Conservation (phyloP, 1,140 invertebrate species). For the Notospermus geniculatus region DNA sequence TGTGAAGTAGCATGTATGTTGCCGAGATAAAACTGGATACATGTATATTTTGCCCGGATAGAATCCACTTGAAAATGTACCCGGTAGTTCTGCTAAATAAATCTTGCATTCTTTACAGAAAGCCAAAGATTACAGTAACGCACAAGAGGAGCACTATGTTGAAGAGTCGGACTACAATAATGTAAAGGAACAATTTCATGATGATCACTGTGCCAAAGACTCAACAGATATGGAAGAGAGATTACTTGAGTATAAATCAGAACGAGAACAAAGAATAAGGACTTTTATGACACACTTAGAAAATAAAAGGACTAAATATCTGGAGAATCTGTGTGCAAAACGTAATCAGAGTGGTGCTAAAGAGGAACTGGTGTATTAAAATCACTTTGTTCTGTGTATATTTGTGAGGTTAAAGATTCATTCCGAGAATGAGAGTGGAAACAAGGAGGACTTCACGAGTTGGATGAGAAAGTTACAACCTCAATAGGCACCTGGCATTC, state of each 20-base stretch:
- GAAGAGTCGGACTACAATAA: conserved; percentile 33
- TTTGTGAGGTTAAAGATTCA: no score
- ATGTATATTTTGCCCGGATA: no score
- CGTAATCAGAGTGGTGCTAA: conserved; percentile 2
- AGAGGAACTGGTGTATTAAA: not conserved
- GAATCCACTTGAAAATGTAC: no score
- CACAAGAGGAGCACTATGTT: conserved; percentile 28
- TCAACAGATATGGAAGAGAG: conserved; percentile 19
- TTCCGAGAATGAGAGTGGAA: no score
- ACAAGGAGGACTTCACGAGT: no score
- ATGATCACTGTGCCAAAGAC: conserved; percentile 4
- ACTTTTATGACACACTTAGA: conserved; percentile 35
- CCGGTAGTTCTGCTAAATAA: no score
- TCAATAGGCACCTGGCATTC: no score
- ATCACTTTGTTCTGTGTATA: not conserved
- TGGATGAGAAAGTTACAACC: no score
- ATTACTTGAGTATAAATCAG: conserved; percentile 27
- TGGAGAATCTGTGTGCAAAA: conserved; percentile 14
- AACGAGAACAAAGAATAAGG: conserved; percentile 31
- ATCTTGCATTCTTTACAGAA: conserved; percentile 33
- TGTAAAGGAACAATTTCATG: conserved; percentile 17
- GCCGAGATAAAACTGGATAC: no score
- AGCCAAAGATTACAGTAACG: conserved; percentile 32
- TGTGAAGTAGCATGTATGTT: no score
- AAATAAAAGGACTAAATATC: conserved; percentile 27